A percentile compares a stretch with the other conserved stretches of the same genome.
phyloP scores from a whole-genome alignment of 2,888 invertebrate species.

The Nomada ruficornis region DNA sequence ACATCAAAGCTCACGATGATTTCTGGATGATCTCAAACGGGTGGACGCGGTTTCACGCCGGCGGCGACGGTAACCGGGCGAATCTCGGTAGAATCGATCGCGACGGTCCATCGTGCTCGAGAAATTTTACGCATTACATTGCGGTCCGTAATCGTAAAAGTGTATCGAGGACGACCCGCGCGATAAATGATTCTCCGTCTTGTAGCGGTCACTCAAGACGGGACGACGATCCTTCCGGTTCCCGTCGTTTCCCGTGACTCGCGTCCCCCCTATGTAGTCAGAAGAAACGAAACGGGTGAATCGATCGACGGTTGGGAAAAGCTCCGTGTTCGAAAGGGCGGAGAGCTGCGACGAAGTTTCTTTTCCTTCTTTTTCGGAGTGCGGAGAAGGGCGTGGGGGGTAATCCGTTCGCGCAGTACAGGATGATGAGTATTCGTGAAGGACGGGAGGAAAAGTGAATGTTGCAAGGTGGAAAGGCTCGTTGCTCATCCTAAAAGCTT shows the following conservation, averaged over 20 bases:
- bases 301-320: background rate
- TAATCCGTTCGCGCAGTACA: conserved; percentile 14
- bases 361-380: background rate
- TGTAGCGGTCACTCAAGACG: background rate
- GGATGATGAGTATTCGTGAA: conserved; percentile 23
- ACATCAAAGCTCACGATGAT: background rate
- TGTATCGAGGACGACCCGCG: conserved; percentile 65
- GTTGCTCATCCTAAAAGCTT: conserved; percentile 71
- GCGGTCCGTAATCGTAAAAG: conserved; percentile 81
- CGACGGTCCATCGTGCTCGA: conserved; percentile 42
- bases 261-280: conserved; percentile 38
- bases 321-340: conserved; percentile 6
- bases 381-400: background rate
- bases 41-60: background rate
- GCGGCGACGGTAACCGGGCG: background rate
- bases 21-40: conserved; percentile 33
- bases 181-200: background rate
- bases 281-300: conserved; percentile 5
- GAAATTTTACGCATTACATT: conserved; percentile 80
- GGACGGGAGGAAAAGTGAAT: background rate
- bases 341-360: conserved; percentile 7
- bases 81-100: background rate
- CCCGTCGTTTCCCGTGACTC: background rate
- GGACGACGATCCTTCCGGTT: conserved; percentile 2
- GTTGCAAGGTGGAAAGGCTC: conserved; percentile 47